These are phyloP conservation scores for Leucoraja erinaceus DNA, from an alignment of 2,113 vertebrate species.

Conservation along the genomic window DNA sequence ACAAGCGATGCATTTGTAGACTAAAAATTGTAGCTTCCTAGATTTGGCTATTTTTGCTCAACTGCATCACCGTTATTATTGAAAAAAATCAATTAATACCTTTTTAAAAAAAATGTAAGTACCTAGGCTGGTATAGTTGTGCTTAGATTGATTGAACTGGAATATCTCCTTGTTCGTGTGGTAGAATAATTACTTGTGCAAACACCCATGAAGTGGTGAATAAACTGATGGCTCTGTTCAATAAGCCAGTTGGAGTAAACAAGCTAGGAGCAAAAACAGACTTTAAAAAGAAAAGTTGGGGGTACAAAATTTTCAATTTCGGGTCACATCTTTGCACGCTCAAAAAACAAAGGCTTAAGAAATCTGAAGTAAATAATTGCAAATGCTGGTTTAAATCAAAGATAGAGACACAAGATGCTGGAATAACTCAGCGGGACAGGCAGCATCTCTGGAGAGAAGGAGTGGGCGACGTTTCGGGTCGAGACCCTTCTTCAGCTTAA, in stretches of 20 bases:
- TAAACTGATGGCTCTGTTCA: not conserved
- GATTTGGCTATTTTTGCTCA: not conserved
- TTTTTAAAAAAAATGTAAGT: not conserved
- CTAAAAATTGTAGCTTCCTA: not conserved
- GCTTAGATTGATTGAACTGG: not conserved
- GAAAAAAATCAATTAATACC: not conserved
- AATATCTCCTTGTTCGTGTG: not conserved
- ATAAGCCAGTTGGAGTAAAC: not conserved
- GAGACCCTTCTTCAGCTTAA: too few species aligned
- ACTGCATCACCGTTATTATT: not conserved
- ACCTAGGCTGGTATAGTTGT: not conserved
- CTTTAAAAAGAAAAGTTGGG: not conserved
- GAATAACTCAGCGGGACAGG: too few species aligned
- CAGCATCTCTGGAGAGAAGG: too few species aligned
- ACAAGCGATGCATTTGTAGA: not conserved
- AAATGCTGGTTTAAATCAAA: too few species aligned
- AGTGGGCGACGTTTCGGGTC: too few species aligned
- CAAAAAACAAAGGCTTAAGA: not conserved
- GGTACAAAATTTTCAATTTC: not conserved
- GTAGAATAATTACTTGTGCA: not conserved
- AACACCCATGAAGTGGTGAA: not conserved
- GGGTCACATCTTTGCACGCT: not conserved
- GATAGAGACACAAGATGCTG: too few species aligned
- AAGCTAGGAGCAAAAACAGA: not conserved
- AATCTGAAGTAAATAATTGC: too few species aligned